Conservation (phyloP, 2,888 invertebrate species). For the Eupeodes luniger region DNA sequence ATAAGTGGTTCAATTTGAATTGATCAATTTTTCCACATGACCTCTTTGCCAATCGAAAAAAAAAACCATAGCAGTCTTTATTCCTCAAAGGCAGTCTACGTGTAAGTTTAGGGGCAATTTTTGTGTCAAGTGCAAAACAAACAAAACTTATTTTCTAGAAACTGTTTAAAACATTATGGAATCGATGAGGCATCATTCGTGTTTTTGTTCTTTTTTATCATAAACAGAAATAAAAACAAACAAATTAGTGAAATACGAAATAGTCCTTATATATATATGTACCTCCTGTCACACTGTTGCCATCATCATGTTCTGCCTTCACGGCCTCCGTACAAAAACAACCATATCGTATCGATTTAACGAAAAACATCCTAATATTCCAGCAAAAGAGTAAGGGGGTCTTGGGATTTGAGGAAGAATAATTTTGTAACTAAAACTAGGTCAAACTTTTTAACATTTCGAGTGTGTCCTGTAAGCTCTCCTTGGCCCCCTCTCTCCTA, state of each 20-base stretch:
- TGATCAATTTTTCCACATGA: too few species aligned
- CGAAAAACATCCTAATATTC: constrained; percentile 14
- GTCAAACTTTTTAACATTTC: constrained; percentile 66
- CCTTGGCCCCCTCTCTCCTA: constrained; percentile 25
- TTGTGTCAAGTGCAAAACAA: constrained; percentile 20
- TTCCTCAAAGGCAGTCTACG: too few species aligned
- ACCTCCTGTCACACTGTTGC: too few species aligned
- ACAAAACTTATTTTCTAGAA: constrained; percentile 2
- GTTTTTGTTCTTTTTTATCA: not conserved
- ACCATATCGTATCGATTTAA: not conserved
- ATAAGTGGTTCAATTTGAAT: too few species aligned
- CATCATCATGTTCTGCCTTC: too few species aligned
- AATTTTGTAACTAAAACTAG: constrained; percentile 32
- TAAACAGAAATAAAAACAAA: not conserved
- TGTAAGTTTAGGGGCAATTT: not conserved
- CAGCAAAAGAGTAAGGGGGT: not conserved
- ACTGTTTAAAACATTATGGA: not conserved
- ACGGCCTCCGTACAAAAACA: not conserved
- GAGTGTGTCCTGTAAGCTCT: constrained; percentile 67
- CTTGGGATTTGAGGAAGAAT: too few species aligned
- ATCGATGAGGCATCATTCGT: constrained; percentile 8
- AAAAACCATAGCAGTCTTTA: too few species aligned
- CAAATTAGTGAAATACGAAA: not conserved
- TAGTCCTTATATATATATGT: too few species aligned
- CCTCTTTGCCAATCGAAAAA: too few species aligned